Percentiles rank a stretch among this genome's conserved stretches.
phyloP scores from a whole-genome alignment of 2,797 vertebrate genomes.

The Crenichthys baileyi region DNA sequence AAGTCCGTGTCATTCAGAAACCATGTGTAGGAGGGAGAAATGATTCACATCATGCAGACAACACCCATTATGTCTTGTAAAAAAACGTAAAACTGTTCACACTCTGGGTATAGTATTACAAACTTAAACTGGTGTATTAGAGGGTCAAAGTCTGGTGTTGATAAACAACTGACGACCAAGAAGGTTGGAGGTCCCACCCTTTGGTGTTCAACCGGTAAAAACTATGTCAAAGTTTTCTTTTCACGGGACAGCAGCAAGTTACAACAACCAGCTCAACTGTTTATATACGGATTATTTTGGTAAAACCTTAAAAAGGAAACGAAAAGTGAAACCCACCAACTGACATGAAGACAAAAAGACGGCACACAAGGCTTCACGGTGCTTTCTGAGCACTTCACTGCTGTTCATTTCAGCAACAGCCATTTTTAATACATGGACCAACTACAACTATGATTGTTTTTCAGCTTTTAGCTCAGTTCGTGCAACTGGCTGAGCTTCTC shows the following conservation, averaged over 20 bases:
- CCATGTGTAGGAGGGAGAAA: background rate
- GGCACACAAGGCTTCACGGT: background rate
- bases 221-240: constrained; percentile 34
- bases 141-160: constrained; percentile 49
- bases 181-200: constrained; percentile 45
- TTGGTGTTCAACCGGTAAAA: constrained; percentile 29
- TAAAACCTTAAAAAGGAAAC: constrained; percentile 10
- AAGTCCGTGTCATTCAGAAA: background rate
- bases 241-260: constrained; percentile 28
- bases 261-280: background rate
- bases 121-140: constrained; percentile 23
- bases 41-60: background rate
- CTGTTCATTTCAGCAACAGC: background rate
- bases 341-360: background rate
- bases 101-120: background rate
- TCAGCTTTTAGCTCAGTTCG: constrained; percentile 22
- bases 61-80: background rate
- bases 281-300: background rate
- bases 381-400: background rate
- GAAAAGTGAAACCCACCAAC: constrained; percentile 17
- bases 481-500: constrained; percentile 59
- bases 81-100: background rate
- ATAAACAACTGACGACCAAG: constrained; percentile 36
- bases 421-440: constrained; percentile 13
- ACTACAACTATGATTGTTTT: background rate